A percentile compares a stretch with the other conserved stretches of the same genome.
These are phyloP conservation scores for Eptesicus fuscus DNA, from an alignment of 2,113 vertebrate species.

Conservation along the genomic window DNA sequence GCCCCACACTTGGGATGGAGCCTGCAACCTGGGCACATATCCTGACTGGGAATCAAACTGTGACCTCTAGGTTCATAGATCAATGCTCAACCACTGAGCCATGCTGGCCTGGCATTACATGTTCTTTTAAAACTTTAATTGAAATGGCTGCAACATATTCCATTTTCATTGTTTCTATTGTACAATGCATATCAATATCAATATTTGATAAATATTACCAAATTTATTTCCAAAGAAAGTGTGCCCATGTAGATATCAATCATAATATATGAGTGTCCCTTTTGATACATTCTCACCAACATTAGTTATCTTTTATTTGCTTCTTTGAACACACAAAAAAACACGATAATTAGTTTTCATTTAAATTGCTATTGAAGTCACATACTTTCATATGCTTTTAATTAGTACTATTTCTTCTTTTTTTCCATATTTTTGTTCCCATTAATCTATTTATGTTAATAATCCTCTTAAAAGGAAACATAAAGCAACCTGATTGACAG, in stretches of 20 bases:
- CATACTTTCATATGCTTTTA: not conserved
- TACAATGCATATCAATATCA: not conserved
- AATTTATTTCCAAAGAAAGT: not conserved
- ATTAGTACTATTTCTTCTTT: not conserved
- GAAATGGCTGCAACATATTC: not conserved
- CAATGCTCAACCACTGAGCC: too few species aligned
- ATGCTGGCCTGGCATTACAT: too few species aligned
- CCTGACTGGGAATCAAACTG: too few species aligned
- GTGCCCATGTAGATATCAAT: not conserved
- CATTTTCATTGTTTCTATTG: not conserved
- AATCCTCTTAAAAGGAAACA: not conserved
- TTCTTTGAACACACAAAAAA: not conserved
- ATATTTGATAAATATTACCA: slow-evolving; percentile 12
- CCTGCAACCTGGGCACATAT: too few species aligned
- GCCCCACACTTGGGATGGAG: too few species aligned
- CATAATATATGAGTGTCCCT: not conserved
- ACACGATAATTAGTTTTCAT: not conserved
- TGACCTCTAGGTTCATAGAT: too few species aligned
- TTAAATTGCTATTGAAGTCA: not conserved
- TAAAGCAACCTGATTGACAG: not conserved
- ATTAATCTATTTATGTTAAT: not conserved
- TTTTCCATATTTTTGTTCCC: not conserved
- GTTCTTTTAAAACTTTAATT: not conserved
- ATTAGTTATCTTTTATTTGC: not conserved
- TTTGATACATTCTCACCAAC: not conserved